phyloP scores from a whole-genome alignment of 2,113 vertebrate genomes.

The Dendropsophus ebraccatus region DNA sequence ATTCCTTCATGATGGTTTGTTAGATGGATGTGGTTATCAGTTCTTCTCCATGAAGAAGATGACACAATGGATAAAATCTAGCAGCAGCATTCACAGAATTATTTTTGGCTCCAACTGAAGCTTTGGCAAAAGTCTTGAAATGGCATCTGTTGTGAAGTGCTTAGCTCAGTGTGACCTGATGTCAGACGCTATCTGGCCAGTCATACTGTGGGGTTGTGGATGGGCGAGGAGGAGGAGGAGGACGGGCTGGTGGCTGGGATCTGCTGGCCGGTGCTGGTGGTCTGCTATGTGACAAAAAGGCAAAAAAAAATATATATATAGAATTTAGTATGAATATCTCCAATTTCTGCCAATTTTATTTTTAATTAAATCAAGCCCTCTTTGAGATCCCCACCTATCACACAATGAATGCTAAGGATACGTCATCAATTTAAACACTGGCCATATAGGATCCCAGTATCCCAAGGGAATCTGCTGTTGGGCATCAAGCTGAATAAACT shows the following conservation, averaged over 20 bases:
- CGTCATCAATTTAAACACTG: too few relatives aligned
- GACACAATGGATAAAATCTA: not conserved
- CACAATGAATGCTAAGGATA: too few relatives aligned
- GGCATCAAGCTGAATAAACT: too few relatives aligned
- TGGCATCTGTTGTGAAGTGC: too few relatives aligned
- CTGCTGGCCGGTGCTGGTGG: not conserved
- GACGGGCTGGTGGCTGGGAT: not conserved
- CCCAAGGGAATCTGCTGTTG: too few relatives aligned
- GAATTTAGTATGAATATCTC: not conserved
- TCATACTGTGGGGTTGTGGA: not conserved
- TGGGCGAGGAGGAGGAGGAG: constrained; percentile 9
- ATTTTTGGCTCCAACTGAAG: not conserved
- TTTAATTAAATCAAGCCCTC: too few relatives aligned
- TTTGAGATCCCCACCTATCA: too few relatives aligned
- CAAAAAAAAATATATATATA: not conserved
- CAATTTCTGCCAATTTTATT: not conserved
- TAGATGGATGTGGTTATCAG: not conserved
- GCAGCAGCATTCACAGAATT: not conserved
- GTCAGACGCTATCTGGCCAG: not conserved
- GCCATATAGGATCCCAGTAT: too few relatives aligned
- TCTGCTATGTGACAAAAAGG: constrained; percentile 17
- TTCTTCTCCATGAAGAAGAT: not conserved
- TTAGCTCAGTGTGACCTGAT: not conserved
- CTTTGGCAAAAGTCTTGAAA: not conserved
- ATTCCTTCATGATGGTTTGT: not conserved